phyloP scores from a whole-genome alignment of 2,888 invertebrate genomes.

The Calameuta pallipes region DNA sequence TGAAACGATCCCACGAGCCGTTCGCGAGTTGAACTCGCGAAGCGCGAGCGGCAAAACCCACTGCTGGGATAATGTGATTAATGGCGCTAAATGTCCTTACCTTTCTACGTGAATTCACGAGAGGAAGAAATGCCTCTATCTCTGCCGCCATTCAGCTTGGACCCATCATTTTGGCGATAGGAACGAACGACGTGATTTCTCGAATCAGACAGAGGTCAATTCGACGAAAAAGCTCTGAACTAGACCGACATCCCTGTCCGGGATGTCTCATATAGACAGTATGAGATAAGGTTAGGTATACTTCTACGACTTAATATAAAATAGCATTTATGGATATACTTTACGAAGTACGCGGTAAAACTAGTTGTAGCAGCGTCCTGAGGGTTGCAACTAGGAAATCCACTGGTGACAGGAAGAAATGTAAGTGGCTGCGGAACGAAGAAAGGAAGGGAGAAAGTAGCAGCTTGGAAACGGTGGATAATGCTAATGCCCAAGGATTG shows the following conservation, averaged over 20 bases:
- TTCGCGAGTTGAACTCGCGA: constrained; percentile 17
- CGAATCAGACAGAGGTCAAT: background rate
- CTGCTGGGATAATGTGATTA: constrained; percentile 55
- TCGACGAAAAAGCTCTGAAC: background rate
- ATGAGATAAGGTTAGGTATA: background rate
- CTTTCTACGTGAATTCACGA: constrained; percentile 19
- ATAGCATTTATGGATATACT: background rate
- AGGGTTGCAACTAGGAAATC: background rate
- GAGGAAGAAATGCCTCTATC: constrained; percentile 37
- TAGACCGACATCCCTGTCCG: background rate
- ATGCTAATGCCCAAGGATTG: constrained; percentile 4
- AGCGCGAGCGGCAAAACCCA: constrained; percentile 43
- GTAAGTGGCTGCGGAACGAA: background rate
- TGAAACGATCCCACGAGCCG: constrained; percentile 21
- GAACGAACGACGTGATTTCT: constrained; percentile 22
- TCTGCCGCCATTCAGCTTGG: constrained; percentile 32
- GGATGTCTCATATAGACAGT: background rate
- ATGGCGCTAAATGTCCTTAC: constrained; percentile 45
- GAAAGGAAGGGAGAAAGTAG: background rate
- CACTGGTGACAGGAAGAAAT: background rate
- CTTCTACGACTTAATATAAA: background rate
- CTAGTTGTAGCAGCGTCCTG: background rate
- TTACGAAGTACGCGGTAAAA: background rate
- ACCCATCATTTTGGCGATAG: constrained; percentile 29
- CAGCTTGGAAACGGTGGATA: background rate